Conservation (phyloP, 2,888 invertebrate species). For the Hirtodrosophila histrioides region DNA sequence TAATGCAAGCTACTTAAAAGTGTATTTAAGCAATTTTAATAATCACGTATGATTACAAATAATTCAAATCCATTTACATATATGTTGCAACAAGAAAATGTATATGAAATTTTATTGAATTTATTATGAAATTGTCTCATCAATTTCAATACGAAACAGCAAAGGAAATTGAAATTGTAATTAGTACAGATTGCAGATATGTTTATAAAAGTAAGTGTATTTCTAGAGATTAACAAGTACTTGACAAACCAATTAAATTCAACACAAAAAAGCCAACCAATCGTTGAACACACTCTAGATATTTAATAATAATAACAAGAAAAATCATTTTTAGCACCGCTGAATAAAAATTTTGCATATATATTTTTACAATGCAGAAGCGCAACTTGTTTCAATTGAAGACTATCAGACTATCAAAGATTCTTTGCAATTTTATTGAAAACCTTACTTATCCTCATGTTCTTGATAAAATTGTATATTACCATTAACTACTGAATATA, state of each 20-base stretch:
- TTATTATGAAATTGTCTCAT: constrained; percentile 13
- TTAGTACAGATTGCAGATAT: constrained; percentile 43
- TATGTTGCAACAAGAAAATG: constrained; percentile 18
- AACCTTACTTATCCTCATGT: no score
- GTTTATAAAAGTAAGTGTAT: constrained; percentile 41
- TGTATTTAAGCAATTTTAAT: constrained; percentile 30
- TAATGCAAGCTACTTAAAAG: constrained; percentile 59
- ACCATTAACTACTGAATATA: no score
- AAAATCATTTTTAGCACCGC: constrained; percentile 44
- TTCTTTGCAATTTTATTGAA: no score
- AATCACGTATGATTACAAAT: constrained; percentile 15
- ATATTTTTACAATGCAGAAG: constrained; percentile 66
- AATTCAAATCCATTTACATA: constrained; percentile 25
- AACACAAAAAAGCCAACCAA: constrained; percentile 26
- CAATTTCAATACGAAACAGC: not conserved
- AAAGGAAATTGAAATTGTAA: constrained; percentile 47
- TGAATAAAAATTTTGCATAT: constrained; percentile 61
- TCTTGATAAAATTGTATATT: no score
- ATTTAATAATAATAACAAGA: constrained; percentile 38
- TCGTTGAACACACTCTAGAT: constrained; percentile 38
- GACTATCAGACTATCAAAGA: not conserved
- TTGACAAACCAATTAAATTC: constrained; percentile 22
- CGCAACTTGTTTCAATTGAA: constrained; percentile 5
- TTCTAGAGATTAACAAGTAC: constrained; percentile 11
- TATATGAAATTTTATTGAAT: constrained; percentile 16